Base-by-base conservation (phyloP, 2,888 invertebrate genomes). In the Archaeoteleia sp. region DNA sequence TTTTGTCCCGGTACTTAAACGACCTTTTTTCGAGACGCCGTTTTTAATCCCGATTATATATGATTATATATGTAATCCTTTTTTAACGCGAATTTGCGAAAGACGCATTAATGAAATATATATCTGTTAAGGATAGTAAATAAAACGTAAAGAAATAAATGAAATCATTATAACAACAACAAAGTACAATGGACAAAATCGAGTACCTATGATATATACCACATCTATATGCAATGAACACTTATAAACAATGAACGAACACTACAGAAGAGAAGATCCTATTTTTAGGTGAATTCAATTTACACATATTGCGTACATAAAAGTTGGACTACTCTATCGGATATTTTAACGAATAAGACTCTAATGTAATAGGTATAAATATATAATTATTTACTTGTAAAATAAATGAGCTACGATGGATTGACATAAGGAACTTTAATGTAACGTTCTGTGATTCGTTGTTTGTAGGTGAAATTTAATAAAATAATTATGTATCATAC, bases 381-480 rank as follows among this genome's bases (percentile, higher is more conserved):
- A 80, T 79, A 83, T 80, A 76, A 82, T 78, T 82, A 82, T 82
- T 83, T 84, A 83, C 81, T 74, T 85, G 84, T 84, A 84, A 84
- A 83, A 83, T 82, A 83, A 83, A 81, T 78, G 79, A 81, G 78
- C 80, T 81, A 81, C 76, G 80, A 82, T 83, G 81, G 79, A 82
- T 83, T 82, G 82, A 82, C 79, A 80, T 83, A 83, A 83, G 81
- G 79, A 84, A 85, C 82, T 85, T 81, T 84, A 84, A 84, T 85
- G 83, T 85, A 85, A 85, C 84, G 84, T 85, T 84, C 85, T 85
- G 85, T 85, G 85, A 85, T 85, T 85, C 85, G 85, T 85, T 84
- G 85, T 85, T 84, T 84, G 84, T 85, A 85, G 85, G 85, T 85
- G 85, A 85, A 85, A 84, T 85, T 85, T 82, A 84, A 84, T 84